Evolutionary conservation across 2,113 vertebrate species (phyloP).

Genomic region (Neolamprologus longior): DNA sequence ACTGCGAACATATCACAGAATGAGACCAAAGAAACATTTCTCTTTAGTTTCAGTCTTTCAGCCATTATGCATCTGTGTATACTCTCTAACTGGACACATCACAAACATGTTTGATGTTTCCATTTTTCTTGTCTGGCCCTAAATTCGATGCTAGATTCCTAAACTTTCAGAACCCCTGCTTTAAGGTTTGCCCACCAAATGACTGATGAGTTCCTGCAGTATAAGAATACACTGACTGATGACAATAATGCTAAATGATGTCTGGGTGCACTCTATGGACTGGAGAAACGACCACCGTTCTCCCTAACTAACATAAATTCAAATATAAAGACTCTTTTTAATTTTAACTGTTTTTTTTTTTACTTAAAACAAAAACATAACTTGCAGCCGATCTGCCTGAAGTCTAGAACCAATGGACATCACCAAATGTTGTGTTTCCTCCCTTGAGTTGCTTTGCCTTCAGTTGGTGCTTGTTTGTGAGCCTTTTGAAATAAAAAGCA

Average conservation of each 20-base stretch:
- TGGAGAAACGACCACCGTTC: neutral
- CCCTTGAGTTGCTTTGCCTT: neutral
- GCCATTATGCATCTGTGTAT: neutral
- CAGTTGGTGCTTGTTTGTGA: neutral
- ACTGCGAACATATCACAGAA: neutral
- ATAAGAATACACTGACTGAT: fast-evolving
- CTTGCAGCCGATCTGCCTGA: neutral
- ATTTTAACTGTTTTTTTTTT: neutral
- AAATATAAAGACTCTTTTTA: neutral
- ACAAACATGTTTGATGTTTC: neutral
- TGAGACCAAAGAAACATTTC: neutral
- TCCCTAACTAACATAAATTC: neutral
- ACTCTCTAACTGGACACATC: neutral
- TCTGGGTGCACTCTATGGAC: neutral
- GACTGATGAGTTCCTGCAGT: neutral
- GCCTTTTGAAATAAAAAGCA: neutral
- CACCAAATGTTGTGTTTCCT: neutral
- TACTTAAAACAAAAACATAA: neutral
- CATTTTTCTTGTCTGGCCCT: neutral
- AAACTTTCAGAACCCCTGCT: neutral
- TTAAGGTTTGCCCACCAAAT: neutral
- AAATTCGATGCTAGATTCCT: neutral
- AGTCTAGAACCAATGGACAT: neutral
- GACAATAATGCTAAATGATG: fast-evolving
- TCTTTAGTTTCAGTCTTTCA: neutral